Evolutionary conservation across 2,797 vertebrate species (phyloP), one percentile per base, ranked within the genome.

Genomic region (Sciurus vulgaris): DNA sequence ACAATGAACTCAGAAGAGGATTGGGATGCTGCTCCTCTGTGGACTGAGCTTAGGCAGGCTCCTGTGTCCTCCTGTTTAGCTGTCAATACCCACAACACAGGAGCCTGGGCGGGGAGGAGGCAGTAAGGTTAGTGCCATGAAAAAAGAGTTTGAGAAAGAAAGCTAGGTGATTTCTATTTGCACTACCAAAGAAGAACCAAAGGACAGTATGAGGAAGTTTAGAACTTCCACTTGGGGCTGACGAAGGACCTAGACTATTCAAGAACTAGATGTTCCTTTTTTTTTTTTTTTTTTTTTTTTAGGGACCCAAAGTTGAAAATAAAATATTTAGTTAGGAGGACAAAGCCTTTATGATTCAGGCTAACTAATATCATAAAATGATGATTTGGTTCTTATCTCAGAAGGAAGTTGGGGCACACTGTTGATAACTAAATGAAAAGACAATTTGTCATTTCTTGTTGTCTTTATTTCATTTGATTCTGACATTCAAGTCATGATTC

Each of bases 391-490:
- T 35, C 54, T 9, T 63, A 0, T 38, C 70, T 86, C 61, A 12
- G 24, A 38, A 67, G 44, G 61, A 69, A 69, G n/a, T 61, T 79
- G 38, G 30, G 38, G 9, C 14, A 24, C 38, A 61, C 2, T 63
- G 18, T 65, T 82, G 67, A 67, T 79, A 69, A 51, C 76, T 72
- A 56, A 77, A 13, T 44, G 61, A 74, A 87, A 93, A 51, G 33
- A 54, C 5, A 77, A 24, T 89, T 61, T 41, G 3, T 26, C 35
- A 22, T 28, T 18, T 94, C 44, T 18, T 67, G 3, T 76, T 59
- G 41, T 69, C 38, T 83, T 81, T 28, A 72, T 92, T 89, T 93
- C 15, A 67, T 93, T 90, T 96, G 79, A 47, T 91, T 96, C 86
- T 35, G 56, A 95, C 38, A 74, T 51, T 89, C 26, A 44, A 63